phyloP scores from a whole-genome alignment of 2,113 vertebrate species.

The Eulacestoma nigropectus region DNA sequence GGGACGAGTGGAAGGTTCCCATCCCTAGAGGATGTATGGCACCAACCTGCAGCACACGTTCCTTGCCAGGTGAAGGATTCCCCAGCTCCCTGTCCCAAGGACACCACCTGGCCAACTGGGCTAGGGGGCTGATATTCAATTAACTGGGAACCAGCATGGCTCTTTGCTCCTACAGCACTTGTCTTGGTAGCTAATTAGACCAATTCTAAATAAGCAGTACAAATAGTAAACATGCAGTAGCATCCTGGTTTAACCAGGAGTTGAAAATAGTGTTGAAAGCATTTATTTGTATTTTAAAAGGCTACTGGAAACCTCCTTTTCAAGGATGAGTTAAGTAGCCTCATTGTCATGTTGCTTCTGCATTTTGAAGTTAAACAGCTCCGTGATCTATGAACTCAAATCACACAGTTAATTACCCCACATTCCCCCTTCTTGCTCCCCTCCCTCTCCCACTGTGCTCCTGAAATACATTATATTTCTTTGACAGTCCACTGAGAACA shows the following conservation, averaged over 20 bases:
- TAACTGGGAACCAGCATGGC: background rate
- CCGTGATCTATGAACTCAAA: slow-evolving; percentile 64
- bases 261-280: background rate
- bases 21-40: rapidly evolving
- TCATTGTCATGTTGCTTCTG: slow-evolving; percentile 40
- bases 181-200: background rate
- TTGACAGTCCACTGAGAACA: slow-evolving; percentile 58
- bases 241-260: background rate
- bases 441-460: background rate
- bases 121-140: background rate
- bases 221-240: background rate
- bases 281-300: background rate
- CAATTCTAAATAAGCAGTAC: background rate
- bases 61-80: background rate
- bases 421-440: slow-evolving; percentile 1
- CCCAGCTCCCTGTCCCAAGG: background rate
- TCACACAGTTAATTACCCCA: slow-evolving; percentile 67
- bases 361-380: slow-evolving; percentile 65
- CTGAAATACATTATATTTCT: slow-evolving; percentile 71
- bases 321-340: slow-evolving; percentile 44
- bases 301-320: background rate
- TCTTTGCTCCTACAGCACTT: background rate
- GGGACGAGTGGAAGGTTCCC: rapidly evolving
- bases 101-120: rapidly evolving
- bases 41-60: background rate